Evolutionary conservation across 2,888 invertebrate species (phyloP).

Genomic region (Rotaria magnacalcarata): DNA sequence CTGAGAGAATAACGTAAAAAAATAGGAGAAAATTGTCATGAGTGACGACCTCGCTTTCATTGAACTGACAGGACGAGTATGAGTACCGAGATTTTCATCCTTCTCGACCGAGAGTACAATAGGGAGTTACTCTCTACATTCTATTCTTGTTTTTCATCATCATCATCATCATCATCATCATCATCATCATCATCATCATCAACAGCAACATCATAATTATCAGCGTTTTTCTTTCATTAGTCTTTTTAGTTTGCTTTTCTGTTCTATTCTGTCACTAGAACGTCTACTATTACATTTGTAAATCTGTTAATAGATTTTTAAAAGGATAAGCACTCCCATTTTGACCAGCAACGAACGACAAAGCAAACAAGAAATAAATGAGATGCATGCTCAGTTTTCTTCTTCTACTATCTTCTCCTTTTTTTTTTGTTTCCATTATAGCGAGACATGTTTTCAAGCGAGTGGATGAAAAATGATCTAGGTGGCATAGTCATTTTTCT

Average conservation of each 20-base stretch:
- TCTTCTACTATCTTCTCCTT: neutral
- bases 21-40: neutral
- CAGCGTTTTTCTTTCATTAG: neutral
- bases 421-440: neutral
- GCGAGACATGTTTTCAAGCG: neutral
- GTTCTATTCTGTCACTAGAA: neutral
- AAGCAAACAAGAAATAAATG: neutral
- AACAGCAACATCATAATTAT: neutral
- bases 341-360: neutral
- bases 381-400: constrained; percentile 10
- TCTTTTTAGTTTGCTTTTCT: neutral
- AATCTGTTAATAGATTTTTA: constrained; percentile 28
- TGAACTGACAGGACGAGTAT: neutral
- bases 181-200: neutral
- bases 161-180: neutral
- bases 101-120: neutral
- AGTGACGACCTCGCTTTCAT: neutral
- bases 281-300: neutral
- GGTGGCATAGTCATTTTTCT: neutral
- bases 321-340: neutral
- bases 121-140: neutral
- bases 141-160: neutral
- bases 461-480: neutral
- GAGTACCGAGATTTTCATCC: neutral
- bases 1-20: neutral